Percentiles rank a stretch among this genome's conserved stretches.
phyloP scores from a whole-genome alignment of 2,888 invertebrate genomes.

The Drosophila formosana region DNA sequence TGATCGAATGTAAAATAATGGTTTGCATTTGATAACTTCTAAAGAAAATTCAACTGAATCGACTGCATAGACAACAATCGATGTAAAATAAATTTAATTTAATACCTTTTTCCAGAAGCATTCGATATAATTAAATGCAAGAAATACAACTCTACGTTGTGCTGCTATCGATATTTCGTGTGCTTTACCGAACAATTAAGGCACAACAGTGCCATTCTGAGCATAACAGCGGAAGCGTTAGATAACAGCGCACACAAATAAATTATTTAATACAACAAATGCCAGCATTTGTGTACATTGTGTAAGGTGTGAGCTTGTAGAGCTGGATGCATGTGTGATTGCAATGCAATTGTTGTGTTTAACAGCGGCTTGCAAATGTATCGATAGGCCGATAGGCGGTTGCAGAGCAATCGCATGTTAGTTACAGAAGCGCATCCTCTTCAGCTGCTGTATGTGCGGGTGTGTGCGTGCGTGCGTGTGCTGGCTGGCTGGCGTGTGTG shows the following conservation, averaged over 20 bases:
- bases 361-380: constrained; percentile 21
- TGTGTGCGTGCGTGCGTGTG: constrained; percentile 13
- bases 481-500: constrained; percentile 1
- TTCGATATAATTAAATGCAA: not conserved
- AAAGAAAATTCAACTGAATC: too few species aligned
- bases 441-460: constrained; percentile 51
- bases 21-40: too few species aligned
- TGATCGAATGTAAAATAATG: too few species aligned
- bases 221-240: constrained; percentile 13
- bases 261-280: too few species aligned
- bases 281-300: not conserved
- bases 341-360: not conserved
- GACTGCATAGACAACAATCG: too few species aligned
- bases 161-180: constrained; percentile 13
- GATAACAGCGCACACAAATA: not conserved
- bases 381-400: constrained; percentile 29
- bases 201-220: constrained; percentile 20
- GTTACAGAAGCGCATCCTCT: constrained; percentile 44
- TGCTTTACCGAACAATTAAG: constrained; percentile 5
- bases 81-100: not conserved
- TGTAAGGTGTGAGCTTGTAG: too few species aligned
- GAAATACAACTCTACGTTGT: constrained; percentile 11
- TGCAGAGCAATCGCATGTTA: constrained; percentile 39
- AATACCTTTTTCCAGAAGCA: not conserved
- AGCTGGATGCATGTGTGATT: not conserved